Base-by-base conservation (phyloP, 2,888 invertebrate species). In the Oligia fasciuncula region DNA sequence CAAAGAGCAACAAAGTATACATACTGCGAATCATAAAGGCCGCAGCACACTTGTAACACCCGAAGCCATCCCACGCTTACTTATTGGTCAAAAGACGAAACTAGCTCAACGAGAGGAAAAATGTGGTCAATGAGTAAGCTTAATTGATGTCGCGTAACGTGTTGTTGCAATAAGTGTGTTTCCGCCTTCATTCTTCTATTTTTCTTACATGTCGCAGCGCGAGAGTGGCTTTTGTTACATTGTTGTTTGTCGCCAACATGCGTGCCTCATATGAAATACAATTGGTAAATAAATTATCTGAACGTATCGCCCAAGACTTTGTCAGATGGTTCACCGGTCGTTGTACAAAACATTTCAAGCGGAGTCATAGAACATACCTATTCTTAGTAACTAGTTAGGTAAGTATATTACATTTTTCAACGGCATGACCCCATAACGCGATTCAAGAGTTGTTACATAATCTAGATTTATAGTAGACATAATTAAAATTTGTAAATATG, bases 341-440 rank as follows among this genome's bases (percentile, higher is more conserved):
- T 60, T 46, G 23, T 69, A 72, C 63, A 80, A 76, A 82, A 89
- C 88, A 90, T 77, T 85, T 87, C 90, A 90, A 92, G 90, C 90
- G 89, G 91, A 87, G 89, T 84, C 77, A 77, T 75, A 86, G 81
- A 88, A 87, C 84, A 86, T 88, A 89, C 76, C 89, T 88, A 88
- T 77, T 19, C 87, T 91, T 91, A 92, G 86, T 86, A 87, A 83
- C 90, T 92, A 92, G 80, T 80, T 88, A 87, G 80, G 83, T 90
- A 88, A 80, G 84, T 89, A 88, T 88, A 85, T 82, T 86, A 85
- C 73, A 84, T 77, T 80, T 80, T 76, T 87, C 71, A 82, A 85
- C 84, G 84, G 81, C 85, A 84, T 83, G 85, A 83, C 68, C 83
- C 78, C 70, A 66, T 79, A 81, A 81, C 72, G 68, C 69, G 67